Percentiles rank a stretch among this genome's conserved stretches.
phyloP scores from a whole-genome alignment of 2,797 vertebrate genomes.

The Myiothlypis coronata region DNA sequence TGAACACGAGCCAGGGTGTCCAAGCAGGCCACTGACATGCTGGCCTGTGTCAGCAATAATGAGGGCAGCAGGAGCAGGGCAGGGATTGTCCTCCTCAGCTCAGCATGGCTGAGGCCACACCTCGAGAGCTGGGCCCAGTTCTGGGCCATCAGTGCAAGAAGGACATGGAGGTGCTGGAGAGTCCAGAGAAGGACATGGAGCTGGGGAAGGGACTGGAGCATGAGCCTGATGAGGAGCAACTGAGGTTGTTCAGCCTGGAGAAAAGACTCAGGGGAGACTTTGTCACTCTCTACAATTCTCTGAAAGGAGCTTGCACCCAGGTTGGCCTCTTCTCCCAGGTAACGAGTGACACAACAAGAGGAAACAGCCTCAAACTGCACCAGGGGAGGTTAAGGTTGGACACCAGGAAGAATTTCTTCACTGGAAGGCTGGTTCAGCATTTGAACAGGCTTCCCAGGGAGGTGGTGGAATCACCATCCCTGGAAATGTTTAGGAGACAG shows the following conservation, averaged over 20 bases:
- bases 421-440: not conserved
- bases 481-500: not conserved
- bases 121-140: not conserved
- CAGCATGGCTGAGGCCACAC: not conserved
- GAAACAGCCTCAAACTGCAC: not conserved
- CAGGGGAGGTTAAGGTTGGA: not conserved
- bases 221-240: not conserved
- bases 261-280: not conserved
- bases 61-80: not conserved
- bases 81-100: accelerated
- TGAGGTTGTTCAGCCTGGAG: not conserved
- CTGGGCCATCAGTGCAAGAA: not conserved
- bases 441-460: not conserved
- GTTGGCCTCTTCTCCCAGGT: accelerated
- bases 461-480: not conserved
- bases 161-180: accelerated
- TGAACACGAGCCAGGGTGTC: not conserved
- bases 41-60: accelerated
- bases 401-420: not conserved
- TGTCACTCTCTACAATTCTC: not conserved
- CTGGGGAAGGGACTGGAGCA: not conserved
- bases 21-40: not conserved
- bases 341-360: accelerated
- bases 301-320: accelerated
- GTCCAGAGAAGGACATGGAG: not conserved